Evolutionary conservation across 2,888 invertebrate species (phyloP).

Genomic region (Odontomyia ornata): DNA sequence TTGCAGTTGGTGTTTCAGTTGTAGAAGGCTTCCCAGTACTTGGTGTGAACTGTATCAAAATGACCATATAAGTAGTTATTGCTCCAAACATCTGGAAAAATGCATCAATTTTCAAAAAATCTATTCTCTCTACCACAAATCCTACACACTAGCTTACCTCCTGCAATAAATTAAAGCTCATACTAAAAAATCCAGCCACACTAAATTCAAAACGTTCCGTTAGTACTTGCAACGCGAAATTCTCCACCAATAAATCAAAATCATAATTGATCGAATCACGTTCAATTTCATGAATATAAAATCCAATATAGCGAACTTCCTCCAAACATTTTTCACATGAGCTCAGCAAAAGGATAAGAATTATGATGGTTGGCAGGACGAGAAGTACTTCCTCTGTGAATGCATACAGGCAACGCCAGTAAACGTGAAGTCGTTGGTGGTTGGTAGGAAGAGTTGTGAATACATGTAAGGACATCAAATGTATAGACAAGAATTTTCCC

Average conservation of each 20-base stretch:
- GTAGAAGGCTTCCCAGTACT: conserved; percentile 39
- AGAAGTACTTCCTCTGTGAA: conserved; percentile 30
- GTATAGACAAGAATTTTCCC: no score
- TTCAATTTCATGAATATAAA: conserved; percentile 48
- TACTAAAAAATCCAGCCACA: conserved; percentile 50
- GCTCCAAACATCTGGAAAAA: conserved; percentile 50
- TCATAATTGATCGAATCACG: conserved; percentile 43
- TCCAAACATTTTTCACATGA: conserved; percentile 49
- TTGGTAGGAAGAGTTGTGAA: no score
- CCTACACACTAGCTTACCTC: conserved; percentile 36
- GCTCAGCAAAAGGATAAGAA: conserved; percentile 45
- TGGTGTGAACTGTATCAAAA: conserved; percentile 52
- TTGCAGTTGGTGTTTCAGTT: no score
- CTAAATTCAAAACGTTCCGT: conserved; percentile 50
- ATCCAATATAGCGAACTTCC: conserved; percentile 48
- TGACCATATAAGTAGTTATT: conserved; percentile 52
- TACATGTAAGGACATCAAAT: no score
- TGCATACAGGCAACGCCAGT: no score
- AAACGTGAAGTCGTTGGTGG: no score
- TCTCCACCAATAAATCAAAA: conserved; percentile 47
- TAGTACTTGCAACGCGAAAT: conserved; percentile 51
- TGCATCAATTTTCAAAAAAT: background rate
- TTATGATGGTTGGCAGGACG: conserved; percentile 41
- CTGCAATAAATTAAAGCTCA: conserved; percentile 51
- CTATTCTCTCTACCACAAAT: background rate